A percentile compares a stretch with the other conserved stretches of the same genome.
phyloP scores from a whole-genome alignment of 1,140 invertebrate species.

The Drosophila ogumai region DNA sequence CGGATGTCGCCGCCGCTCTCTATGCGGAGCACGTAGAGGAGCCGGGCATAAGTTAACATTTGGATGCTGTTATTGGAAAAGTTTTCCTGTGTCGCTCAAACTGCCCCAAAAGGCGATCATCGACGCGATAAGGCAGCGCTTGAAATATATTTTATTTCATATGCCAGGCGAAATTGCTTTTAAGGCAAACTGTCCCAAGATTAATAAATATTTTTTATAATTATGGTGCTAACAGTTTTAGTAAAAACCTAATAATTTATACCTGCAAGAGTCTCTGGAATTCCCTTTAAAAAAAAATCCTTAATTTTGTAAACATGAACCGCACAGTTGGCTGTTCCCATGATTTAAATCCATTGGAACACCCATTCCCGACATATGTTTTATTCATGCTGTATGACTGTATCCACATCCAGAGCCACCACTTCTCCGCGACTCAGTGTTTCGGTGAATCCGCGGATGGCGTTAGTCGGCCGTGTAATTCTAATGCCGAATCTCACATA shows the following conservation, averaged over 20 bases:
- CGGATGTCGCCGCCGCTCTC: constrained; percentile 28
- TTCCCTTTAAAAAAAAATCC: background rate
- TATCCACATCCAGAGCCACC: constrained; percentile 5
- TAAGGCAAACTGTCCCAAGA: constrained; percentile 20
- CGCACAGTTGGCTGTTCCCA: constrained; percentile 5
- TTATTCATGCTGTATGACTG: constrained; percentile 31
- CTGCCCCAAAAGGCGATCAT: constrained; percentile 78
- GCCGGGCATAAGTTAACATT: constrained; percentile 75
- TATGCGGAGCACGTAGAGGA: constrained; percentile 70
- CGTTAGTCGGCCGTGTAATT: constrained; percentile 66
- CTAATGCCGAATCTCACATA: constrained; percentile 62
- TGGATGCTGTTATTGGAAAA: constrained; percentile 81
- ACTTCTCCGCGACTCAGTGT: constrained; percentile 3
- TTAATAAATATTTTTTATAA: constrained; percentile 18
- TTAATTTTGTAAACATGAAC: background rate
- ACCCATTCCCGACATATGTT: constrained; percentile 35
- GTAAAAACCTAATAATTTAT: background rate
- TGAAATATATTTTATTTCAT: constrained; percentile 54
- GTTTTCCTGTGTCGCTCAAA: constrained; percentile 65
- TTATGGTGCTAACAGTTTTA: background rate
- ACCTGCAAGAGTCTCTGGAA: background rate
- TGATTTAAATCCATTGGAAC: constrained; percentile 24
- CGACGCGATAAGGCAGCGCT: constrained; percentile 60
- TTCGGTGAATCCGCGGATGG: constrained; percentile 31
- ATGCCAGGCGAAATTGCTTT: constrained; percentile 14